phyloP scores from a whole-genome alignment of 2,113 vertebrate genomes.

The Tiliqua scincoides region DNA sequence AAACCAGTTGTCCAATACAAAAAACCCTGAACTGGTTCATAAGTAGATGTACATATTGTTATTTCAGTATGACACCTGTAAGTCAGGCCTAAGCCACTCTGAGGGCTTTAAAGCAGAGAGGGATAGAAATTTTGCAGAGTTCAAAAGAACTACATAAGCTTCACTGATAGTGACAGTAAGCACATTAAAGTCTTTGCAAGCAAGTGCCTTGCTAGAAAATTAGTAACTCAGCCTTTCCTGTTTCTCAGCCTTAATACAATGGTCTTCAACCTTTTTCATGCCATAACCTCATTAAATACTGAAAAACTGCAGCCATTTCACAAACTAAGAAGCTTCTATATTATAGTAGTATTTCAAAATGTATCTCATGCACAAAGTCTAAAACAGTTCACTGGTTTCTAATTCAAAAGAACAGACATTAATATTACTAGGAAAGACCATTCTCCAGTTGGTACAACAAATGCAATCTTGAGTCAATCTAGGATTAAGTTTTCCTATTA shows the following conservation, averaged over 20 bases:
- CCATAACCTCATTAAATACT: background rate
- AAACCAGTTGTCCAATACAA: conserved; percentile 33
- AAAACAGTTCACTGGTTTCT: background rate
- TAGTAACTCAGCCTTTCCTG: background rate
- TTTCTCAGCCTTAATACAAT: background rate
- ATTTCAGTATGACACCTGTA: background rate
- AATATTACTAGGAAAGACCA: background rate
- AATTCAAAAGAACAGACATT: background rate
- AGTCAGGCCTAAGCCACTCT: too few species aligned
- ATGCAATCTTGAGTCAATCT: background rate
- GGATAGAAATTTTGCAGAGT: too few species aligned
- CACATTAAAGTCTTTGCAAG: background rate
- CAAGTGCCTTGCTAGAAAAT: background rate
- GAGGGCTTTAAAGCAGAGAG: too few species aligned
- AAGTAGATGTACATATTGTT: background rate
- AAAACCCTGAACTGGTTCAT: background rate
- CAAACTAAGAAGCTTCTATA: background rate
- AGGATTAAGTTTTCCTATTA: background rate
- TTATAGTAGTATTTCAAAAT: background rate
- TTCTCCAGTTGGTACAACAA: background rate
- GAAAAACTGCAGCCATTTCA: background rate
- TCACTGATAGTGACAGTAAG: too few species aligned
- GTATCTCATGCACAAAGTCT: background rate
- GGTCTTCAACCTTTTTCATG: background rate
- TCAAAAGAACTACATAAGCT: too few species aligned